phyloP scores from a whole-genome alignment of 2,797 vertebrate genomes.

The Coccyzus lansbergi region DNA sequence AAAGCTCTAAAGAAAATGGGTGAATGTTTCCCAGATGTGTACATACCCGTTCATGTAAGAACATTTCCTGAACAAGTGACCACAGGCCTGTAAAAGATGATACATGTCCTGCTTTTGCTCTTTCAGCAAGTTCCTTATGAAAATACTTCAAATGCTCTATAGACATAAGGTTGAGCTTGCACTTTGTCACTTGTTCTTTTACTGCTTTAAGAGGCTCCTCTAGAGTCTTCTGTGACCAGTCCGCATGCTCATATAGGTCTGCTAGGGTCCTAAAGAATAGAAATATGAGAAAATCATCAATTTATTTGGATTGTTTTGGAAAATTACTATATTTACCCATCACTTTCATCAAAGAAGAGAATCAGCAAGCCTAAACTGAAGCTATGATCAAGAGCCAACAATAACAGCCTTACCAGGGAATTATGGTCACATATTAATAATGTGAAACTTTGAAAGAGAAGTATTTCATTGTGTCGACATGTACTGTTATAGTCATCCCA shows the following conservation, averaged over 20 bases:
- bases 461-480: neutral
- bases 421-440: neutral
- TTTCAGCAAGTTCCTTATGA: slow-evolving; percentile 73
- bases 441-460: neutral
- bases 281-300: neutral
- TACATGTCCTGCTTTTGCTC: slow-evolving; percentile 74
- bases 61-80: slow-evolving; percentile 83
- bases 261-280: slow-evolving; percentile 80
- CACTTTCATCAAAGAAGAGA: neutral
- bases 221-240: slow-evolving; percentile 85
- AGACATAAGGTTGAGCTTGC: slow-evolving; percentile 71
- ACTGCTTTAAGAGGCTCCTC: slow-evolving; percentile 61
- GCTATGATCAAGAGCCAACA: neutral
- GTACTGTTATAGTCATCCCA: neutral
- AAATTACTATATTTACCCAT: neutral
- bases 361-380: neutral
- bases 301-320: neutral
- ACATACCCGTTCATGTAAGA: slow-evolving; percentile 80
- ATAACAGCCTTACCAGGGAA: neutral
- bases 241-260: slow-evolving; percentile 78
- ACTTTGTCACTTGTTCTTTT: slow-evolving; percentile 80
- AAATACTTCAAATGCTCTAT: slow-evolving; percentile 76
- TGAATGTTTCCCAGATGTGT: neutral
- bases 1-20: neutral
- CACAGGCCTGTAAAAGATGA: slow-evolving; percentile 82